These are phyloP conservation scores for Neotoxoptera formosana DNA, from an alignment of 1,140 invertebrate genomes.

Conservation along the genomic window DNA sequence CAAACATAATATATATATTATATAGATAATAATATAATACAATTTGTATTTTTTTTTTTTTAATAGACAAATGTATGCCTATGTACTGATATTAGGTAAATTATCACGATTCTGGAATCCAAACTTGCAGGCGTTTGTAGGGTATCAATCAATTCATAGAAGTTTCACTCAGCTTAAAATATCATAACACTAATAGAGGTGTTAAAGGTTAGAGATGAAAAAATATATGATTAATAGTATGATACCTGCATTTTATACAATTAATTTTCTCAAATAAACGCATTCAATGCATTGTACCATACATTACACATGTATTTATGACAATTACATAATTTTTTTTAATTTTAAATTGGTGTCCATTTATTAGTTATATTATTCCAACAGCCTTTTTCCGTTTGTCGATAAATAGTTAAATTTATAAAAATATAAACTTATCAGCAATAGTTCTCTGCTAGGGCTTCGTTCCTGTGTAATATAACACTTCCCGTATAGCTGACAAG, in stretches of 20 bases:
- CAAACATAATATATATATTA: no score
- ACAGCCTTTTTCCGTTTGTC: neutral
- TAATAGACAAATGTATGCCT: no score
- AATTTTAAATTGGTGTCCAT: neutral
- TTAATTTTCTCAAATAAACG: neutral
- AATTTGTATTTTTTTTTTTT: no score
- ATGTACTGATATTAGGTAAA: no score
- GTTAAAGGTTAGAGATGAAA: neutral
- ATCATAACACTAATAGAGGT: no score
- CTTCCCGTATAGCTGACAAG: constrained; percentile 8
- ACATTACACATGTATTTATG: neutral
- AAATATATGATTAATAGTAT: neutral
- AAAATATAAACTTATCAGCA: constrained; percentile 20
- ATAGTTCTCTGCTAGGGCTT: constrained; percentile 28
- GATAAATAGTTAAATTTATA: constrained; percentile 43
- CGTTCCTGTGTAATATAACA: neutral
- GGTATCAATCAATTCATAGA: neutral
- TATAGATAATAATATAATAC: no score
- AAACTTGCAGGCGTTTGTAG: neutral
- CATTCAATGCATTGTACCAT: neutral
- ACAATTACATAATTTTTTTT: neutral
- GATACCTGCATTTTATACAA: neutral
- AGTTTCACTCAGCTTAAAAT: neutral
- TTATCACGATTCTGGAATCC: no score
- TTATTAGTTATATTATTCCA: neutral